A percentile compares a stretch with the other conserved stretches of the same genome.
These are phyloP conservation scores for Sycophaga agraensis DNA, from an alignment of 1,140 invertebrate species.

Conservation along the genomic window DNA sequence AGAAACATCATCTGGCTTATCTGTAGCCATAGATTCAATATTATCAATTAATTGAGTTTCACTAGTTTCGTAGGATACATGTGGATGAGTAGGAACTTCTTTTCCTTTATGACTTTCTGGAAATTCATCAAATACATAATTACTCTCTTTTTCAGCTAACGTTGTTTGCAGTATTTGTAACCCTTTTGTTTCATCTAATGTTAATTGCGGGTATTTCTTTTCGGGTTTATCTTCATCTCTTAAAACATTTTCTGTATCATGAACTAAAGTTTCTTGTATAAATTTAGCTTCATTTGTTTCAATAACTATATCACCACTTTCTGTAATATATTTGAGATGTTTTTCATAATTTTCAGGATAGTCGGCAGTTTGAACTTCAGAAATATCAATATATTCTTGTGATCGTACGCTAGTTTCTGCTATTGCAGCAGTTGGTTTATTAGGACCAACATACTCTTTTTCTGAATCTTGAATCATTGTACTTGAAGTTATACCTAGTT, in stretches of 20 bases:
- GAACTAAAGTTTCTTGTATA: slow-evolving; percentile 57
- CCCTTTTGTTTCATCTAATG: slow-evolving; percentile 54
- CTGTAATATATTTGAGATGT: slow-evolving; percentile 58
- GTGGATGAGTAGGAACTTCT: slow-evolving; percentile 56
- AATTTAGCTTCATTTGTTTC: slow-evolving; percentile 62
- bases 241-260: slow-evolving; percentile 59
- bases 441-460: slow-evolving; percentile 51
- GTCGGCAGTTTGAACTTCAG: slow-evolving; percentile 61
- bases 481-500: slow-evolving; percentile 59
- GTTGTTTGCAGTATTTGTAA: slow-evolving; percentile 59
- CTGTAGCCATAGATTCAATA: slow-evolving; percentile 52
- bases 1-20: slow-evolving; percentile 40
- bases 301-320: slow-evolving; percentile 56
- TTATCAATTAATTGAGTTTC: slow-evolving; percentile 61
- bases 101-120: slow-evolving; percentile 63
- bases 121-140: slow-evolving; percentile 53
- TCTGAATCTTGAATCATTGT: slow-evolving; percentile 63
- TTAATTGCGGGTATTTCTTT: slow-evolving; percentile 46
- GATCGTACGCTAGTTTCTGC: slow-evolving; percentile 59
- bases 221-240: slow-evolving; percentile 46
- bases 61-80: slow-evolving; percentile 63
- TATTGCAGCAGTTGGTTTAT: slow-evolving; percentile 52
- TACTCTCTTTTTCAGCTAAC: slow-evolving; percentile 62
- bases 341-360: slow-evolving; percentile 58
- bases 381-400: slow-evolving; percentile 60